These are phyloP conservation scores for Takifugu ocellatus DNA, from an alignment of 2,797 vertebrate species.

Conservation along the genomic window DNA sequence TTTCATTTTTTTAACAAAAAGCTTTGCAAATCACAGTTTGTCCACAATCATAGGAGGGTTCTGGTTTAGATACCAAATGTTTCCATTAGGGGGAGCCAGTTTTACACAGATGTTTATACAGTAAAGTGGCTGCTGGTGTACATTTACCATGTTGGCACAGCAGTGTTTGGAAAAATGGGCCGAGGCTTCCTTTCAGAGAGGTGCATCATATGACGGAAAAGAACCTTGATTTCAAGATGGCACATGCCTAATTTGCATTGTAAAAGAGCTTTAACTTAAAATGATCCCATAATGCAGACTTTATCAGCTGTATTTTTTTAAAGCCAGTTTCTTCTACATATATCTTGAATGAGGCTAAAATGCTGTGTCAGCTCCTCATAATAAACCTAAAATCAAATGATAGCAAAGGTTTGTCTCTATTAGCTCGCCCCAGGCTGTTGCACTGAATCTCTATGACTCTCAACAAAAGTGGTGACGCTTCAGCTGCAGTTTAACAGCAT, in stretches of 20 bases:
- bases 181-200: slow-evolving; percentile 2
- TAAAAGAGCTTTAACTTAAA: neutral
- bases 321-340: neutral
- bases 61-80: slow-evolving; percentile 6
- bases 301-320: too few species aligned
- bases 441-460: slow-evolving; percentile 15
- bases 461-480: slow-evolving; percentile 8
- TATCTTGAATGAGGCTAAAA: slow-evolving; percentile 8
- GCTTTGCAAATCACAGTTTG: neutral
- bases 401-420: slow-evolving; percentile 9
- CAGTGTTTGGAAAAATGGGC: slow-evolving; percentile 4
- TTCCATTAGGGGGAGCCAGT: slow-evolving; percentile 59
- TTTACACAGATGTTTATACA: slow-evolving; percentile 21
- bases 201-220: neutral
- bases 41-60: neutral
- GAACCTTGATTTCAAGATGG: neutral
- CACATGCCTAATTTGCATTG: neutral
- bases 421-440: slow-evolving; percentile 30
- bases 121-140: neutral
- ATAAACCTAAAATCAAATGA: slow-evolving; percentile 14
- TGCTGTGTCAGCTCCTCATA: neutral
- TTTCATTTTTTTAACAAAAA: neutral
- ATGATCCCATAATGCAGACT: neutral
- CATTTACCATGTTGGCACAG: slow-evolving; percentile 10
- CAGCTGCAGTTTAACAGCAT: slow-evolving; percentile 16